Conservation (phyloP, 2,797 vertebrate genomes). For the Gymnothorax reevesii region DNA sequence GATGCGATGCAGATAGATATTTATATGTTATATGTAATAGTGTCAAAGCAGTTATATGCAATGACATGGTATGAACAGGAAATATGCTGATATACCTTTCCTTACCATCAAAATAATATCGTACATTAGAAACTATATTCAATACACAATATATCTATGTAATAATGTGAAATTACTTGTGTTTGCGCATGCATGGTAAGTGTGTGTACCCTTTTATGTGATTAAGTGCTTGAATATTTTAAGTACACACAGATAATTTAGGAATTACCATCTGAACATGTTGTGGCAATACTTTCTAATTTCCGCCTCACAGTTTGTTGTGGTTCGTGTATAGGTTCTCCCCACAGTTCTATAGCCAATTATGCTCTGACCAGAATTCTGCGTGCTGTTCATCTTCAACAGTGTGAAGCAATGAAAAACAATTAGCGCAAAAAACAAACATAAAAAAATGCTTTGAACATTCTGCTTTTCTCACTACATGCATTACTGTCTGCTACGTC, state of each 20-base stretch:
- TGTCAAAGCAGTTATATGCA: neutral
- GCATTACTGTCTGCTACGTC: neutral
- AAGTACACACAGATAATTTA: neutral
- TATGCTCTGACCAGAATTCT: neutral
- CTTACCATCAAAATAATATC: neutral
- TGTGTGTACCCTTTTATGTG: too few relatives aligned
- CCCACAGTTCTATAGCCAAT: neutral
- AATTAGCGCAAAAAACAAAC: neutral
- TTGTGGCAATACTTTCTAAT: slow-evolving; percentile 67
- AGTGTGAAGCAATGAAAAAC: neutral
- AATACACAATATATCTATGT: neutral
- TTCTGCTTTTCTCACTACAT: neutral
- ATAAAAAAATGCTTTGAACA: neutral
- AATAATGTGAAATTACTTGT: neutral
- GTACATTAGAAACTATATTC: neutral
- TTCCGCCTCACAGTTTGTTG: slow-evolving; percentile 51
- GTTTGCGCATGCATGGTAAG: neutral
- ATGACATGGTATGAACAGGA: neutral
- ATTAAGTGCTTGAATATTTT: too few relatives aligned
- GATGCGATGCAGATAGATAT: slow-evolving; percentile 48
- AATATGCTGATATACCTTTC: neutral
- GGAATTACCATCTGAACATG: slow-evolving; percentile 2
- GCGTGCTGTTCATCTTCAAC: neutral
- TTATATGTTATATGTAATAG: slow-evolving; percentile 26
- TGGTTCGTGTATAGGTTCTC: neutral